Conservation (phyloP, 2,888 invertebrate species). For the Onthophagus sagittarius region DNA sequence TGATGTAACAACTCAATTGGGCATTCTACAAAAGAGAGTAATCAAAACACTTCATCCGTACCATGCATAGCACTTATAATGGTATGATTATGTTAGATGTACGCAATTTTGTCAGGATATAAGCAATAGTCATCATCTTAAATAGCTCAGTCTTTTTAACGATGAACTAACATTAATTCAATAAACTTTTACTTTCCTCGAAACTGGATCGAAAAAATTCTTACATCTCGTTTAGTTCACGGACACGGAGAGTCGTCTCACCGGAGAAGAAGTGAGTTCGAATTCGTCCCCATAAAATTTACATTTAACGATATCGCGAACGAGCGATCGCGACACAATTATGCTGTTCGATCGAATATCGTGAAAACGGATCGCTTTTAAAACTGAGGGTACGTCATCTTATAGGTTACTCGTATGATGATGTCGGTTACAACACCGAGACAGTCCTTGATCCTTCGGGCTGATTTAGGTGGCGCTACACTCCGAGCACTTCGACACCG, state of each 20-base stretch:
- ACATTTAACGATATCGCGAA: constrained; percentile 7
- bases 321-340: constrained; percentile 3
- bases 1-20: too few species aligned
- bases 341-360: background rate
- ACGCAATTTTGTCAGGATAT: too few species aligned
- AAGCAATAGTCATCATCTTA: too few species aligned
- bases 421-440: constrained; percentile 1
- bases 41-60: too few species aligned
- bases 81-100: too few species aligned
- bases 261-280: background rate
- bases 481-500: background rate
- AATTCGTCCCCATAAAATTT: background rate
- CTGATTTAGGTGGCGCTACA: background rate
- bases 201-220: background rate
- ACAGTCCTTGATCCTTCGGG: constrained; percentile 1
- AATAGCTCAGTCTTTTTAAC: too few species aligned
- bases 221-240: background rate
- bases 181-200: constrained; percentile 4
- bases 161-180: background rate
- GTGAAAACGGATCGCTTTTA: background rate
- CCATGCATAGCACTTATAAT: too few species aligned
- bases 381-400: background rate
- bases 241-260: background rate
- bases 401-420: constrained; percentile 4
- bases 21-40: too few species aligned